Conservation (phyloP, 2,888 invertebrate genomes). For the Lucinisca nassula region DNA sequence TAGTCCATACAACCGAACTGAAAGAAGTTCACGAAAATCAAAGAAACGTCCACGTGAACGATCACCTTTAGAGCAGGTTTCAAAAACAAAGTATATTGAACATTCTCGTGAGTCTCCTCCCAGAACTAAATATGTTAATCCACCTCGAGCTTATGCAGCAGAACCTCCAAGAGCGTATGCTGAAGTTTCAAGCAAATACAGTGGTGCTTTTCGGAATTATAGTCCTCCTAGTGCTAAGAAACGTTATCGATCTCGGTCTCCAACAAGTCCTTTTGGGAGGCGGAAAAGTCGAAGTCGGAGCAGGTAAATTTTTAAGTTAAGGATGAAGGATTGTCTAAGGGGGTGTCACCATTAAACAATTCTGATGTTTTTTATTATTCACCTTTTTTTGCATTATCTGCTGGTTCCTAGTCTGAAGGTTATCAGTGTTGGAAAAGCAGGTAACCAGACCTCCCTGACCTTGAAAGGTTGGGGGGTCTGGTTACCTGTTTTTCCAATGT, state of each 20-base stretch:
- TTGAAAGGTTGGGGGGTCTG: no score
- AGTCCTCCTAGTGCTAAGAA: slow-evolving; percentile 78
- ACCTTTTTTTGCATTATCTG: no score
- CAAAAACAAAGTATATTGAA: slow-evolving; percentile 37
- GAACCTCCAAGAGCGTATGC: slow-evolving; percentile 75
- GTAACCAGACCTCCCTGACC: no score
- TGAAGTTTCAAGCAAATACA: slow-evolving; percentile 49
- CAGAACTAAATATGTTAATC: slow-evolving; percentile 76
- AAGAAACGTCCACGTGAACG: slow-evolving; percentile 73
- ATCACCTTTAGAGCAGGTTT: slow-evolving; percentile 42
- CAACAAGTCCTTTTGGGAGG: slow-evolving; percentile 71
- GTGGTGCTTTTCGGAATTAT: slow-evolving; percentile 55
- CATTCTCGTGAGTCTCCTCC: slow-evolving; percentile 47
- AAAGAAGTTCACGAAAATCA: slow-evolving; percentile 71
- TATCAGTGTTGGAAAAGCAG: no score
- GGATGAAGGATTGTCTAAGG: no score
- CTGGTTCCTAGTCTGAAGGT: no score
- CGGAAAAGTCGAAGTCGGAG: slow-evolving; percentile 64
- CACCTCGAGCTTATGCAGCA: slow-evolving; percentile 80
- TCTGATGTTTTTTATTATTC: no score
- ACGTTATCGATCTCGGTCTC: slow-evolving; percentile 77
- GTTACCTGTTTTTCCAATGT: no score
- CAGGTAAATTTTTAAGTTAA: slow-evolving; percentile 46
- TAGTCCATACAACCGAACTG: slow-evolving; percentile 70
- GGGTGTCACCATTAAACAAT: no score